Evolutionary conservation across 1,140 invertebrate species (phyloP), one percentile per base, ranked within the genome.

Genomic region (Coboldia fuscipes): DNA sequence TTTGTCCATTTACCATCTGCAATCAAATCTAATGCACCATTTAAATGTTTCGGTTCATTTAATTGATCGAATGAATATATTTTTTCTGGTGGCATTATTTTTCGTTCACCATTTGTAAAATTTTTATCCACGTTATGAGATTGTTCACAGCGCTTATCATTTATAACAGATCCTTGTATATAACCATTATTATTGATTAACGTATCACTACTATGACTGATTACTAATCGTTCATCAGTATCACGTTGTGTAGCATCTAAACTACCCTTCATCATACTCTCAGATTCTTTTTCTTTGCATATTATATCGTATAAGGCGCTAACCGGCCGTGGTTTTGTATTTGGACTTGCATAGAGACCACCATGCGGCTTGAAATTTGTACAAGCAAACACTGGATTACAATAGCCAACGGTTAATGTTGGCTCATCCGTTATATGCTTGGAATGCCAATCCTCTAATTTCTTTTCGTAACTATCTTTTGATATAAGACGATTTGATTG

Each of bases 221-320:
- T 12, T 7, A 23, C 22, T 7, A 7, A 7, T 23, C 12, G 22
- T 23, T 23, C 12, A 7, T 23, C 6, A 23, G 22, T 6, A 7
- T 6, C 6, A 7, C 6, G 22, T 23, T 6, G 12, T 23, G 22
- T 7, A 12, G 22, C 6, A 7, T 23, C 12, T 23, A 23, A 7
- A 23, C 22, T 6, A 23, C 6, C 22, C 12, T 16, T 32, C 8
- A 8, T 32, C 5, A 18, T 32, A 18, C 10, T 8, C 18, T 32
- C 42, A 22, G 42, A 41, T 26, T 48, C 48, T 37, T 51, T 50
- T 45, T 54, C 51, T 41, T 54, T 54, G 51, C 51, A 54, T 54
- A 54, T 54, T 54, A 54, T 54, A 39, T 54, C 51, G 35, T 54
- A 54, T 13, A 54, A 31, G 5, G 51, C 47, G 39, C 49, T 54